Evolutionary conservation across 92 coral and sea anemone species (phyloP).

Genomic region (Meandrina meandrites): DNA sequence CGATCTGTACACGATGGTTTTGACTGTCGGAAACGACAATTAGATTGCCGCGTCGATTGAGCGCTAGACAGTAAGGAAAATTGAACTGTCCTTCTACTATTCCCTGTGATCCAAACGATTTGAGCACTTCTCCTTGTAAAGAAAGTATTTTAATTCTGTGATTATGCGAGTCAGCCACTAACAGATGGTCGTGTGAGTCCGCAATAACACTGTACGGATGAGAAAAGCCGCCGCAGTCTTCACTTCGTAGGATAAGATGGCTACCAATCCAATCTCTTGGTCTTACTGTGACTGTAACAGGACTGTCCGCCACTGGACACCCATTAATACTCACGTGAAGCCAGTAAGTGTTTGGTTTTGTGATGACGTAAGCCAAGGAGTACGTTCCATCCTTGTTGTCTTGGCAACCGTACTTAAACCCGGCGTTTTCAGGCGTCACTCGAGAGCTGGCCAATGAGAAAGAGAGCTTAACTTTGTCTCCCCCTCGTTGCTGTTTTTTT

Average conservation of each 20-base stretch:
- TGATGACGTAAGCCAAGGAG: conserved; percentile 64
- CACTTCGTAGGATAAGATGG: conserved; percentile 62
- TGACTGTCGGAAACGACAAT: conserved; percentile 73
- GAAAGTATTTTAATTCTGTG: conserved; percentile 67
- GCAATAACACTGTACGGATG: conserved; percentile 72
- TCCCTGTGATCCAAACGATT: conserved; percentile 67
- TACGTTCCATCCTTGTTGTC: conserved; percentile 72
- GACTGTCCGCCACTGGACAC: conserved; percentile 59
- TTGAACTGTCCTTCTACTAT: conserved; percentile 59
- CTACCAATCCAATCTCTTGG: conserved; percentile 85
- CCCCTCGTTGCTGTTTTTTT: conserved; percentile 64
- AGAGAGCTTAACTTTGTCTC: conserved; percentile 62
- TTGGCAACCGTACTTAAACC: conserved; percentile 63
- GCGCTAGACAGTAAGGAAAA: conserved; percentile 76
- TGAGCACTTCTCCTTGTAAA: conserved; percentile 50
- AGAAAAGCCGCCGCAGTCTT: conserved; percentile 72
- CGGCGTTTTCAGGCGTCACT: conserved; percentile 57
- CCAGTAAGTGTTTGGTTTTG: conserved; percentile 62
- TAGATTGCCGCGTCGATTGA: conserved; percentile 48
- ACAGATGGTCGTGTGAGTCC: conserved; percentile 42
- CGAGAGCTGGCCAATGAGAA: conserved; percentile 41
- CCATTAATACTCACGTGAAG: conserved; percentile 69
- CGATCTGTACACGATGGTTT: conserved; percentile 72
- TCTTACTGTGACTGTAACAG: conserved; percentile 63
- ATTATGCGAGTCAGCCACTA: conserved; percentile 77